phyloP scores from a whole-genome alignment of 2,888 invertebrate species.

The Sceliomorpha sp. region DNA sequence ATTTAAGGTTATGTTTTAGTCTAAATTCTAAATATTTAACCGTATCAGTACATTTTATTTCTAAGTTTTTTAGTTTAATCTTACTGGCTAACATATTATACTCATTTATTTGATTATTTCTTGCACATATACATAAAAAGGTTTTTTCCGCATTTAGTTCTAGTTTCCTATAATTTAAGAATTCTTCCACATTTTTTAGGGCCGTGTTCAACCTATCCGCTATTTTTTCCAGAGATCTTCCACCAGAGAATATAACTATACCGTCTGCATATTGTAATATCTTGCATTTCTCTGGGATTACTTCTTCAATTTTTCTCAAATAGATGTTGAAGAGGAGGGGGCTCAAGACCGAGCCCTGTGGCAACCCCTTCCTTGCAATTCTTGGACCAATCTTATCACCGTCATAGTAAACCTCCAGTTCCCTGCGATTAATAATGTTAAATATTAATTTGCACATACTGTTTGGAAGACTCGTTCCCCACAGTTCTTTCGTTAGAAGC shows the following conservation, averaged over 20 bases:
- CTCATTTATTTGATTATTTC: background rate
- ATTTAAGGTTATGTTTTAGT: slow-evolving; percentile 1
- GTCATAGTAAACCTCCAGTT: slow-evolving; percentile 4
- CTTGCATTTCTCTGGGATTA: background rate
- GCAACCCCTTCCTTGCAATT: background rate
- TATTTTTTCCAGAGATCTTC: background rate
- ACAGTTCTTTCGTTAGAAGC: slow-evolving; percentile 6
- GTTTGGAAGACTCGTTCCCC: background rate
- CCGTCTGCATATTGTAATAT: background rate
- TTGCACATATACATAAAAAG: background rate
- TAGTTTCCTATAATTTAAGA: background rate
- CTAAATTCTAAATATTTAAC: background rate
- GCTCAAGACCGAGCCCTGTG: background rate
- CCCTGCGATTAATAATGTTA: slow-evolving; percentile 1
- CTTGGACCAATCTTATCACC: background rate
- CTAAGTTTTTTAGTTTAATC: no score
- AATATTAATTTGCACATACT: slow-evolving; percentile 1
- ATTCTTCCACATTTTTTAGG: background rate
- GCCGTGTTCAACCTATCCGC: background rate
- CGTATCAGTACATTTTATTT: background rate
- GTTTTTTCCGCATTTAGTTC: background rate
- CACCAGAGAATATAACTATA: background rate
- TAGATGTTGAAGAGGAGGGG: background rate
- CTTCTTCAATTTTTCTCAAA: background rate
- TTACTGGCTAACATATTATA: no score